Evolutionary conservation across 1,140 invertebrate genomes (phyloP), one percentile per base, ranked within the genome.

Genomic region (Cydia strobilella): DNA sequence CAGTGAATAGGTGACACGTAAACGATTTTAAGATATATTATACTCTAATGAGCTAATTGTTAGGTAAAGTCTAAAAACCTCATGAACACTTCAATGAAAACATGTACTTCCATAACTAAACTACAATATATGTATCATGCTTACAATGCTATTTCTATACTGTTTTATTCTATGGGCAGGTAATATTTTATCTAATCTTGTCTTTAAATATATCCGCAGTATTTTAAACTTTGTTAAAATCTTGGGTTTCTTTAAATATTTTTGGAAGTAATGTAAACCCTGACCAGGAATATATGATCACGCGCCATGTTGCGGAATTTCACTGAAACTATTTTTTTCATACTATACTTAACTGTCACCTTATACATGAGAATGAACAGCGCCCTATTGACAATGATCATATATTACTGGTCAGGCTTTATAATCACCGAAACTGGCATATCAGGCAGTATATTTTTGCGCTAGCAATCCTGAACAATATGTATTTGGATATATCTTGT

Each of bases 71-170:
- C 45, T 54, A n/a, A n/a, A 54, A 9, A n/a, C 51, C 13, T 59
- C 15, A 39, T 59, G 54, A 59, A 59, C 54, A 59, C 54, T 59
- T 59, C 18, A 23, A 59, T 59, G 51, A 59, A 23, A 59, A 59
- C 48, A 51, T 59, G 51, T 59, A 59, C 51, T 59, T 59, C n/a
- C 7, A 59, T 20, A 59, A 59, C 51, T 54, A 54, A 54, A 2
- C 51, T 54, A 54, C 51, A 54, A 54, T 18, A 54, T 54, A 7
- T 13, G 51, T 18, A 20, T 51, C 48, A 51, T 10, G 45, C 45
- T 7, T 54, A 18, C 51, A 54, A 59, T n/a, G 51, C 18, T 59
- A 59, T 20, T 23, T 18, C n/a, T 20, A 59, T 20, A 59, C 0
- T 59, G 15, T 59, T 20, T 59, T 59, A 59, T 15, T 18, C 9